Conservation (phyloP, 2,113 vertebrate genomes). For the Asarcornis scutulata region DNA sequence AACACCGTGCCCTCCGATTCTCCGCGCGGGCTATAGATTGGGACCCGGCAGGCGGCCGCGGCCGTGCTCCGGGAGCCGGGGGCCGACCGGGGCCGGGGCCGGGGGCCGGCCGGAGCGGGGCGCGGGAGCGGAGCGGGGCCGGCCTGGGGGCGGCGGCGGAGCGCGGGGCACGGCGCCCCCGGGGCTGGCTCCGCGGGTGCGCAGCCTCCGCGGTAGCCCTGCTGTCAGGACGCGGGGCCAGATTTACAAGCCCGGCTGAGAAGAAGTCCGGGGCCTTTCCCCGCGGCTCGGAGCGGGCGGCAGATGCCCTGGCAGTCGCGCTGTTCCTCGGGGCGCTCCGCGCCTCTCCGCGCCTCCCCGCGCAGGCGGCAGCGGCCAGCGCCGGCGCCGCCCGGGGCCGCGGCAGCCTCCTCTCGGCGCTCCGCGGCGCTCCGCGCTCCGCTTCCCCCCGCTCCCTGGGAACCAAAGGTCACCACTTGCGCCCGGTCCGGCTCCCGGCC, state of each 20-base stretch:
- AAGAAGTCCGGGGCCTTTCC: slow-evolving; percentile 78
- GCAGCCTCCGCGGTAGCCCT: not conserved
- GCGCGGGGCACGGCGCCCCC: too few relatives aligned
- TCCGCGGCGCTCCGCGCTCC: slow-evolving; percentile 21
- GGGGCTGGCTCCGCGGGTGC: too few relatives aligned
- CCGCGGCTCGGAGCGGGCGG: slow-evolving; percentile 73
- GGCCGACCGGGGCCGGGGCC: not conserved
- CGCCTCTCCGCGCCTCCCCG: not conserved
- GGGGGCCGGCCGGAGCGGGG: not conserved
- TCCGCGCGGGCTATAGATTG: not conserved
- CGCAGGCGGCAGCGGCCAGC: not conserved
- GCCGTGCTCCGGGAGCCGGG: not conserved
- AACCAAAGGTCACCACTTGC: slow-evolving; percentile 82
- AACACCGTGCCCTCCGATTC: not conserved
- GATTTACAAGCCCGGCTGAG: slow-evolving; percentile 80
- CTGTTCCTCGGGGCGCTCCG: slow-evolving; percentile 66
- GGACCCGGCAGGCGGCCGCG: not conserved
- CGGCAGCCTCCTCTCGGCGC: not conserved
- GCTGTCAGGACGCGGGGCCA: slow-evolving; percentile 75
- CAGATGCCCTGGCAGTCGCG: slow-evolving; percentile 78
- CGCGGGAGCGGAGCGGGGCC: not conserved
- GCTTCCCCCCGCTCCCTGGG: slow-evolving; percentile 62
- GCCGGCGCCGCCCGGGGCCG: not conserved
- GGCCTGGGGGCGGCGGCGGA: not conserved
- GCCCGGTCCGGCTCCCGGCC: slow-evolving; percentile 82